Evolutionary conservation across 53 echinoderm and acorn worm genomes (phyloP).

Genomic region (Crossaster papposus): DNA sequence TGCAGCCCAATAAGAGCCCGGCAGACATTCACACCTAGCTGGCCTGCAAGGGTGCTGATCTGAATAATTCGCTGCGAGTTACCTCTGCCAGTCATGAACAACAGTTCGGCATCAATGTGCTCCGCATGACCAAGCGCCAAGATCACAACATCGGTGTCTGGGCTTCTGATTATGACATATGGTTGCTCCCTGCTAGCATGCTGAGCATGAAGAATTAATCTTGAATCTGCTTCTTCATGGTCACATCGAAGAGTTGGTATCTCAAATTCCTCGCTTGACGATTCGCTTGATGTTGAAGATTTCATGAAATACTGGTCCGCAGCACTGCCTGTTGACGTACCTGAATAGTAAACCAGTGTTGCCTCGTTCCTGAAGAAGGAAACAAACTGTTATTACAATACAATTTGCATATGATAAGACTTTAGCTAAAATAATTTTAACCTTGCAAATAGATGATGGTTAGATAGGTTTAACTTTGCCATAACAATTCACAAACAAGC

Average conservation of each 20-base stretch:
- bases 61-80: background rate
- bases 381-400: too few relatives aligned
- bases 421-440: too few relatives aligned
- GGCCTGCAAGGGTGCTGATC: conserved; percentile 16
- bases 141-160: conserved; percentile 28
- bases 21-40: conserved; percentile 7
- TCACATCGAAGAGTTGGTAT: conserved; percentile 14
- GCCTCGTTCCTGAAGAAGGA: too few relatives aligned
- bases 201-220: conserved; percentile 23
- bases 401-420: too few relatives aligned
- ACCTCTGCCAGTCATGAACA: conserved; percentile 17
- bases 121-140: conserved; percentile 1
- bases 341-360: too few relatives aligned
- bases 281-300: too few relatives aligned
- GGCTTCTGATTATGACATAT: conserved; percentile 17
- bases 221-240: conserved; percentile 27
- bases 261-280: too few relatives aligned
- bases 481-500: too few relatives aligned
- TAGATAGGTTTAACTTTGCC: too few relatives aligned
- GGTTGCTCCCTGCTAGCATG: conserved; percentile 8
- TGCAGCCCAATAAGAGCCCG: conserved; percentile 10
- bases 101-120: conserved; percentile 4
- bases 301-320: too few relatives aligned
- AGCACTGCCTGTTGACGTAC: too few relatives aligned
- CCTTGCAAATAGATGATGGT: too few relatives aligned